These are phyloP conservation scores for Drosophila tani DNA, from an alignment of 1,140 invertebrate species.

Conservation along the genomic window DNA sequence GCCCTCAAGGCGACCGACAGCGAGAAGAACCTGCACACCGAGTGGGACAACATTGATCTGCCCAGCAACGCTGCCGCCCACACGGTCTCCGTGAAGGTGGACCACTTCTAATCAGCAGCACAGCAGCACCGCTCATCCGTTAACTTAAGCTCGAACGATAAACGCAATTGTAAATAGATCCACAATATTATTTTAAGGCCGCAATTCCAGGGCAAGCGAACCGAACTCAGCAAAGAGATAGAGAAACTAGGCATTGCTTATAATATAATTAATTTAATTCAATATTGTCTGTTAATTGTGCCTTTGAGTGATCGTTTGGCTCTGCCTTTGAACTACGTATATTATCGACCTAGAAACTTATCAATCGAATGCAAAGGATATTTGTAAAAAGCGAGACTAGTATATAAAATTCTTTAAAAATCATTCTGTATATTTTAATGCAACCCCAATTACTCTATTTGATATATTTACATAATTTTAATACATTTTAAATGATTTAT, in stretches of 20 bases:
- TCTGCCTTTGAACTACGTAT: constrained; percentile 57
- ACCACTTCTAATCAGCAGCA: constrained; percentile 90
- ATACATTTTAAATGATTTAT: constrained; percentile 51
- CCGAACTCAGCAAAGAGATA: constrained; percentile 27
- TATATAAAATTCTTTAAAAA: constrained; percentile 45
- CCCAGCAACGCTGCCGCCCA: constrained; percentile 92
- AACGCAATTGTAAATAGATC: constrained; percentile 67
- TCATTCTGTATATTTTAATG: constrained; percentile 71
- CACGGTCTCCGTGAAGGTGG: constrained; percentile 94
- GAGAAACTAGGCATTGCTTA: constrained; percentile 57
- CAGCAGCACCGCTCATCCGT: constrained; percentile 37
- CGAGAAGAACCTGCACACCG: constrained; percentile 88
- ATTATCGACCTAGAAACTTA: constrained; percentile 50
- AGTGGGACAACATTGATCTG: constrained; percentile 91
- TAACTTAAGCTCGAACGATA: constrained; percentile 29
- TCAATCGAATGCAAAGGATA: constrained; percentile 53
- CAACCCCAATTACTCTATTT: constrained; percentile 53
- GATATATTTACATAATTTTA: constrained; percentile 59
- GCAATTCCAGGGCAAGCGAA: constrained; percentile 60
- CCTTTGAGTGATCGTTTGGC: constrained; percentile 75
- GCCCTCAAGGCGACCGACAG: constrained; percentile 93
- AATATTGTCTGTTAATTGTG: constrained; percentile 79
- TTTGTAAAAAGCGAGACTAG: constrained; percentile 66
- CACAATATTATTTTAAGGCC: constrained; percentile 47
- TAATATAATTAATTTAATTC: constrained; percentile 65